Conservation (phyloP, 1,140 invertebrate genomes). For the Ptiloglossa arizonensis region DNA sequence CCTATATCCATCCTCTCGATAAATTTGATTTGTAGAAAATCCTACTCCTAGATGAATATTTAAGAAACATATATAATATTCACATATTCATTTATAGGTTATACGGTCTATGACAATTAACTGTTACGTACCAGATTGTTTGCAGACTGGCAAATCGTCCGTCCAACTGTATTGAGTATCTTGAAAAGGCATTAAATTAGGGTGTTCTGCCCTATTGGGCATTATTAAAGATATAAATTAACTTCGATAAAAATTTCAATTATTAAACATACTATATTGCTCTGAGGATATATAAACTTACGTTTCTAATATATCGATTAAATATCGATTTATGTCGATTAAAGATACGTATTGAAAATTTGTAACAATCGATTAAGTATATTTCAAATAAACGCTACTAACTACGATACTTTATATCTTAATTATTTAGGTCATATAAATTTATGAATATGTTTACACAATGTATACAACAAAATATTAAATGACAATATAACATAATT, state of each 20-base stretch:
- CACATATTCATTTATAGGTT: slow-evolving; percentile 4
- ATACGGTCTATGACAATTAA: background rate
- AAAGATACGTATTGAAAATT: background rate
- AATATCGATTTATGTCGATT: slow-evolving; percentile 16
- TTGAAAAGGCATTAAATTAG: slow-evolving; percentile 75
- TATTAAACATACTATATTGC: too few species aligned
- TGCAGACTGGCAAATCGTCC: slow-evolving; percentile 92
- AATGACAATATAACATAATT: too few species aligned
- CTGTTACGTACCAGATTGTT: slow-evolving; percentile 84
- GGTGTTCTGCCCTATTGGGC: slow-evolving; percentile 54
- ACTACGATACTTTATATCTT: background rate
- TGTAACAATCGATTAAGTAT: slow-evolving; percentile 7
- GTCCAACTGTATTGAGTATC: slow-evolving; percentile 86
- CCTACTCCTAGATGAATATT: slow-evolving; percentile 85
- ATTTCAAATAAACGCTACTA: slow-evolving; percentile 3
- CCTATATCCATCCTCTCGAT: slow-evolving; percentile 88
- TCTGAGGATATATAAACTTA: slow-evolving; percentile 30
- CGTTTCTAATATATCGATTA: slow-evolving; percentile 44
- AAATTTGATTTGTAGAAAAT: slow-evolving; percentile 91
- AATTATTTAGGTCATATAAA: background rate
- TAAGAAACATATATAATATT: slow-evolving; percentile 14
- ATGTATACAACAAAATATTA: background rate
- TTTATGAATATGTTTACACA: background rate
- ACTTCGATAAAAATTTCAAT: slow-evolving; percentile 20
- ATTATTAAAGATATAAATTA: slow-evolving; percentile 43